Evolutionary conservation across 2,888 invertebrate species (phyloP).

Genomic region (Drosophila paramelanica): DNA sequence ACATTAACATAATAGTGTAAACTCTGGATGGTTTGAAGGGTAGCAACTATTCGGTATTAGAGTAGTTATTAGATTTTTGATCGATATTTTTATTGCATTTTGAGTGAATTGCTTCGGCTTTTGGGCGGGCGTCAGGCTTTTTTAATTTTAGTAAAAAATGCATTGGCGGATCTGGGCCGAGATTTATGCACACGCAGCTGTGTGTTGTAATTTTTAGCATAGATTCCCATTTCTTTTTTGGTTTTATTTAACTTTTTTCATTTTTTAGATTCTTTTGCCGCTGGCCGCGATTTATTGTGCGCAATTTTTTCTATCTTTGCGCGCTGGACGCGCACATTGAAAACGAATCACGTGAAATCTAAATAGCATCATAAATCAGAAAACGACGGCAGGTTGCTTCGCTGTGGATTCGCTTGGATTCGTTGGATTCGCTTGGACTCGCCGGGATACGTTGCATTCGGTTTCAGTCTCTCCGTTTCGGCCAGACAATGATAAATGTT

Average conservation of each 20-base stretch:
- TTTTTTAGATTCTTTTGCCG: conserved; percentile 29
- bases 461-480: conserved; percentile 48
- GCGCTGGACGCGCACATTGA: conserved; percentile 76
- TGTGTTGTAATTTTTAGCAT: conserved; percentile 77
- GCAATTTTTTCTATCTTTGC: conserved; percentile 72
- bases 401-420: conserved; percentile 47
- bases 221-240: conserved; percentile 42
- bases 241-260: conserved; percentile 26
- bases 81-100: conserved; percentile 55
- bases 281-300: conserved; percentile 71
- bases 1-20: too few species aligned
- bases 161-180: conserved; percentile 56
- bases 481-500: conserved; percentile 78
- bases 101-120: conserved; percentile 49
- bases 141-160: conserved; percentile 60
- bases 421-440: conserved; percentile 24
- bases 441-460: conserved; percentile 38
- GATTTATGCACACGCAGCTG: conserved; percentile 80
- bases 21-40: conserved; percentile 6
- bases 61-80: too few species aligned
- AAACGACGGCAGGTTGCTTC: conserved; percentile 79
- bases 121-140: conserved; percentile 35
- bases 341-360: conserved; percentile 81
- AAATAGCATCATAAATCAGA: conserved; percentile 82
- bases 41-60: not conserved